phyloP scores from a whole-genome alignment of 2,797 vertebrate genomes.

The Pteronotus mesoamericanus region DNA sequence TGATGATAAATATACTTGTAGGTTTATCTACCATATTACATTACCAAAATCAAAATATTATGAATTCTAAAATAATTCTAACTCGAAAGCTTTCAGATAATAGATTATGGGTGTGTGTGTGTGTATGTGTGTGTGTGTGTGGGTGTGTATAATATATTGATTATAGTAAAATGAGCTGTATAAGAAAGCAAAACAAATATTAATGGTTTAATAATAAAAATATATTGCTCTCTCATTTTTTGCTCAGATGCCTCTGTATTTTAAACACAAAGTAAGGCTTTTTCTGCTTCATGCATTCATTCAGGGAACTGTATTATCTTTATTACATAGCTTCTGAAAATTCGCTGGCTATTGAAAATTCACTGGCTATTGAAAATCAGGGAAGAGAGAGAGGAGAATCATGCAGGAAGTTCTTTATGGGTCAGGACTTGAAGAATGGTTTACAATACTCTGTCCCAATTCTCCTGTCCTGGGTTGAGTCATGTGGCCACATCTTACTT shows the following conservation, averaged over 20 bases:
- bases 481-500: neutral
- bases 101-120: neutral
- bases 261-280: neutral
- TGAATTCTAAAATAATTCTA: neutral
- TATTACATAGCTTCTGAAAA: neutral
- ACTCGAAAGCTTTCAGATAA: neutral
- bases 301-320: neutral
- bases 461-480: neutral
- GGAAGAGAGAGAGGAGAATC: neutral
- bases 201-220: neutral
- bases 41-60: neutral
- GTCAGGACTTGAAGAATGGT: neutral
- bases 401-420: neutral
- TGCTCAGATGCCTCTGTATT: neutral
- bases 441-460: neutral
- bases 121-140: too few species aligned
- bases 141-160: neutral
- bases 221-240: neutral
- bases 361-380: neutral
- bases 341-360: neutral
- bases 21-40: neutral
- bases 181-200: neutral
- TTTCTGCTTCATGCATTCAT: neutral
- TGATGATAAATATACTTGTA: neutral
- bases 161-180: neutral